Conservation (phyloP, 2,888 invertebrate genomes). For the Aphidius colemani region DNA sequence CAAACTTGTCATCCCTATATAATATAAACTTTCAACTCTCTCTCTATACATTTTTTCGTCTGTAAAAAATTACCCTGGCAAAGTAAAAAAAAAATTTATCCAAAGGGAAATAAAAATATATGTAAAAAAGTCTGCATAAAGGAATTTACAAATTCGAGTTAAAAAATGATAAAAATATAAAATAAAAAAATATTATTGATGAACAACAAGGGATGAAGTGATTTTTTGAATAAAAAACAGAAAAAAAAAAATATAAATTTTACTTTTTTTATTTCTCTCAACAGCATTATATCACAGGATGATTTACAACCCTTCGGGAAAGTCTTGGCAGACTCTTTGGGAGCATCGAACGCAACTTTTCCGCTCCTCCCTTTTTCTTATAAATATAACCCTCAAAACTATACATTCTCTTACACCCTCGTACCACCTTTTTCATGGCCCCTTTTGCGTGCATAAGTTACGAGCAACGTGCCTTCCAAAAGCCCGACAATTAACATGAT, state of each 20-base stretch:
- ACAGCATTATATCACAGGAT: not conserved
- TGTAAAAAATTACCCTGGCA: not conserved
- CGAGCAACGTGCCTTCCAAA: conserved; percentile 41
- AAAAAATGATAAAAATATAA: not conserved
- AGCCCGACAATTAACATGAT: conserved; percentile 56
- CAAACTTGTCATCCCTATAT: no score
- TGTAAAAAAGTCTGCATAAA: no score
- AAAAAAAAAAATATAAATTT: not conserved
- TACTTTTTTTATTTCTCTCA: not conserved
- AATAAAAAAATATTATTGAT: not conserved
- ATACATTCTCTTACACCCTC: not conserved
- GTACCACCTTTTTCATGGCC: conserved; percentile 8
- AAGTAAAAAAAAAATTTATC: not conserved
- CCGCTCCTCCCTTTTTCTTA: not conserved
- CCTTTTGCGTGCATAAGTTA: conserved; percentile 47
- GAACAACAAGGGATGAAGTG: not conserved
- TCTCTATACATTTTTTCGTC: not conserved
- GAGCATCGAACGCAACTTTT: conserved; percentile 14
- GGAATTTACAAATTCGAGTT: not conserved
- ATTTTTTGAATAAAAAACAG: not conserved
- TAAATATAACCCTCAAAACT: not conserved
- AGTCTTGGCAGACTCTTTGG: conserved; percentile 11
- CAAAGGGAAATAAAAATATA: no score
- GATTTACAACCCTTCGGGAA: not conserved
- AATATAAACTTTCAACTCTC: no score